phyloP scores from a whole-genome alignment of 2,888 invertebrate species.

The Pachydiplax longipennis region DNA sequence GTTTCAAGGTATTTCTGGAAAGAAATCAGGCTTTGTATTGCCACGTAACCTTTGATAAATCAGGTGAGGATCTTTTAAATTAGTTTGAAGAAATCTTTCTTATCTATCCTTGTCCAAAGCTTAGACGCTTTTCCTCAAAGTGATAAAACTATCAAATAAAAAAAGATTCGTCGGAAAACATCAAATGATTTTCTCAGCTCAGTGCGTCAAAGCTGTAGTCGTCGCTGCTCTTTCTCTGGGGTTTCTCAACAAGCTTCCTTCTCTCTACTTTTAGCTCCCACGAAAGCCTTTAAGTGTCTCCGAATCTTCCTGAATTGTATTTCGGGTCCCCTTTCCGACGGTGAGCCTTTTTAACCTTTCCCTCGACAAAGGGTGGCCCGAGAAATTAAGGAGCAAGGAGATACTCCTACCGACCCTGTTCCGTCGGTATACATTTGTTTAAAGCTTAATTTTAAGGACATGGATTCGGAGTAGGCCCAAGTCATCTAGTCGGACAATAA shows the following conservation, averaged over 20 bases:
- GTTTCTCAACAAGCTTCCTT: neutral
- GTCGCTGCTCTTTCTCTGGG: neutral
- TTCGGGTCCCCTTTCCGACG: neutral
- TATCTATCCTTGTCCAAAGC: too few species aligned
- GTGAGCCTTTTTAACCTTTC: neutral
- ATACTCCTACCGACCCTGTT: neutral
- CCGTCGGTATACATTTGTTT: neutral
- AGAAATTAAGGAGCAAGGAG: neutral
- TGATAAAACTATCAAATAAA: neutral
- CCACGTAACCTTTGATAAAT: too few species aligned
- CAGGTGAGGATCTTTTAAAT: too few species aligned
- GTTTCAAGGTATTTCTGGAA: too few species aligned
- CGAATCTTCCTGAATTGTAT: slow-evolving; percentile 21
- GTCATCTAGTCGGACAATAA: neutral
- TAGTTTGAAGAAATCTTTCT: too few species aligned
- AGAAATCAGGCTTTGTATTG: too few species aligned
- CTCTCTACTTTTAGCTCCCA: neutral
- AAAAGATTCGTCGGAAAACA: neutral
- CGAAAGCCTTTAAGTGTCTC: neutral
- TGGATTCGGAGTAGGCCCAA: neutral
- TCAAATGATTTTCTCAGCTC: neutral
- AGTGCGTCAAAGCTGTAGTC: neutral
- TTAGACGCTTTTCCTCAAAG: too few species aligned
- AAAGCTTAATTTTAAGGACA: neutral
- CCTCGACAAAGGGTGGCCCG: neutral